Conservation (phyloP, 2,797 vertebrate genomes). For the Oreortyx pictus region DNA sequence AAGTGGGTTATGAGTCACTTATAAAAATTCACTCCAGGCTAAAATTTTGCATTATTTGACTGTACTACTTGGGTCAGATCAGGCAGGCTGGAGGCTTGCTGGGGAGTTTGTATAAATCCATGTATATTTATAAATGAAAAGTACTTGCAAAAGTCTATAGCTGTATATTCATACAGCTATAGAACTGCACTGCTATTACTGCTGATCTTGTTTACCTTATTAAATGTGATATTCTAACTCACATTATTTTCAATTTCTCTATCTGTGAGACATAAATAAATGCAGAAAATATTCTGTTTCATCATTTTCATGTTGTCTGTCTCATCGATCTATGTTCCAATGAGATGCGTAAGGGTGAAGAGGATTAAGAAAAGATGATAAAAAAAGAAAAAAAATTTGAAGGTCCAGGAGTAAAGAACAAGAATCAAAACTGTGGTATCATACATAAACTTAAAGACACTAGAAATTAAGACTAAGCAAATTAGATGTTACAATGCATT, state of each 20-base stretch:
- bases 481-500: not conserved
- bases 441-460: not conserved
- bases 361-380: not conserved
- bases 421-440: not conserved
- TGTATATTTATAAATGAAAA: not conserved
- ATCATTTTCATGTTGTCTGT: not conserved
- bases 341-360: rapidly evolving
- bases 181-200: not conserved
- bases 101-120: not conserved
- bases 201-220: not conserved
- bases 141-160: not conserved
- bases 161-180: not conserved
- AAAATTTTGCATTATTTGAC: conserved; percentile 38
- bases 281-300: not conserved
- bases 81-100: not conserved
- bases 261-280: not conserved
- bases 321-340: not conserved
- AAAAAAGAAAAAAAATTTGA: not conserved
- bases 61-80: not conserved
- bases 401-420: not conserved
- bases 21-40: conserved; percentile 12
- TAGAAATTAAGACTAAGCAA: not conserved
- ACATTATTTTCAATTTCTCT: not conserved
- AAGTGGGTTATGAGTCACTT: not conserved
- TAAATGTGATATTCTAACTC: not conserved